These are phyloP conservation scores for Hyperopisus bebe DNA, from an alignment of 2,113 vertebrate genomes.

Conservation along the genomic window DNA sequence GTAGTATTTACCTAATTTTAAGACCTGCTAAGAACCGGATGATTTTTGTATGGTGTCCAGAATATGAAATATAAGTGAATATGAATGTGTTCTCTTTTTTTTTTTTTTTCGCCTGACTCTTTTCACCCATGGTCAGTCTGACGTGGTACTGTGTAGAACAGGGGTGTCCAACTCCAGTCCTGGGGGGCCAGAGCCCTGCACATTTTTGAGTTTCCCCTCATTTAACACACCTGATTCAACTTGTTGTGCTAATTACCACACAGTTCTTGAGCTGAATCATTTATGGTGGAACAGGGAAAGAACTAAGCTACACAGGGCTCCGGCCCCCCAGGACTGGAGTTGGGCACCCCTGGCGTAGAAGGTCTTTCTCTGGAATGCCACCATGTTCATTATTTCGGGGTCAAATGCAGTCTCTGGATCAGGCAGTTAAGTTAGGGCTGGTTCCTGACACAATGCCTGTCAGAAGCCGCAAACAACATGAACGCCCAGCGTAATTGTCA, in stretches of 20 bases:
- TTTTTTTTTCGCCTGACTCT: background rate
- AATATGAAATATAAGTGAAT: background rate
- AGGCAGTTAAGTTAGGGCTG: background rate
- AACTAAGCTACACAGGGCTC: too few species aligned
- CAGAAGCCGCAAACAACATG: background rate
- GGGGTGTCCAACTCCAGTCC: too few species aligned
- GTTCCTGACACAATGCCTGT: background rate
- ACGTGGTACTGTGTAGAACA: background rate
- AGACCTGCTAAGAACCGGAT: too few species aligned
- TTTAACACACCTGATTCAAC: too few species aligned
- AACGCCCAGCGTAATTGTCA: background rate
- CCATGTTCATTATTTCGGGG: background rate
- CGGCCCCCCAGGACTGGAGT: too few species aligned
- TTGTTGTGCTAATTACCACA: too few species aligned
- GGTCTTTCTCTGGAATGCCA: background rate
- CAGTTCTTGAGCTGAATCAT: too few species aligned
- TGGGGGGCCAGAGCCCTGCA: too few species aligned
- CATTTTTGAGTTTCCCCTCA: too few species aligned
- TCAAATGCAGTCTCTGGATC: background rate
- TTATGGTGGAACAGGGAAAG: too few species aligned
- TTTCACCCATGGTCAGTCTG: background rate
- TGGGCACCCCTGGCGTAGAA: background rate
- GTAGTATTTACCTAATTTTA: too few species aligned
- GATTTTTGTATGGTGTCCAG: too few species aligned
- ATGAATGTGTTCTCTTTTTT: background rate